phyloP scores from a whole-genome alignment of 1,140 invertebrate genomes.

The Macrocentrus cingulum region DNA sequence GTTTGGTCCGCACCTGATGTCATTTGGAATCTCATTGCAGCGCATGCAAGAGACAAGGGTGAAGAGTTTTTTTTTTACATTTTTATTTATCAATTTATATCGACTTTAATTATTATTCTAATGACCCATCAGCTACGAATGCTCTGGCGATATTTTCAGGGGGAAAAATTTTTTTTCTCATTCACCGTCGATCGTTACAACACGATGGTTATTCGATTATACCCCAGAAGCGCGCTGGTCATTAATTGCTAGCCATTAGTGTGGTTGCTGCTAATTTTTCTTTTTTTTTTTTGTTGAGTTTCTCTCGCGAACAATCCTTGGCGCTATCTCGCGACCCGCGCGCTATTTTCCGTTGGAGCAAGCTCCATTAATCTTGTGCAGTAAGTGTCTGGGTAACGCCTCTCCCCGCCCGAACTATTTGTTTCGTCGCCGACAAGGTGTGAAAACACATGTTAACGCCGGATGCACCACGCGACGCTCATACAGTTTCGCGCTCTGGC shows the following conservation, averaged over 20 bases:
- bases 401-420: constrained; percentile 24
- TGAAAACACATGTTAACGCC: constrained; percentile 29
- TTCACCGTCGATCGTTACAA: too few species aligned
- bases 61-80: too few species aligned
- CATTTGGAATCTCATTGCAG: constrained; percentile 5
- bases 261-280: not conserved
- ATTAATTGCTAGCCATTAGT: too few species aligned
- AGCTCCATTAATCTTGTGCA: constrained; percentile 23
- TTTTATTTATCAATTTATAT: too few species aligned
- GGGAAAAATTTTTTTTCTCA: too few species aligned
- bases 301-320: constrained; percentile 1
- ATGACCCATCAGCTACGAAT: too few species aligned
- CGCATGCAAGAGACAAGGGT: not conserved
- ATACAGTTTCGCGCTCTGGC: constrained; percentile 9
- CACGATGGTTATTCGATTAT: too few species aligned
- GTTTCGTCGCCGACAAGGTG: constrained; percentile 29
- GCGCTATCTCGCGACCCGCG: constrained; percentile 12
- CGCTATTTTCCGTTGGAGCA: constrained; percentile 24
- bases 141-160: too few species aligned
- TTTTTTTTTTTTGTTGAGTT: constrained; percentile 1
- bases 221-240: too few species aligned
- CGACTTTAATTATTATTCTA: too few species aligned
- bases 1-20: not conserved
- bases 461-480: constrained; percentile 4
- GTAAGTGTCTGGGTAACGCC: constrained; percentile 21